phyloP scores from a whole-genome alignment of 35 echinoderm and acorn worm species.

The Stichopus chloronotus region DNA sequence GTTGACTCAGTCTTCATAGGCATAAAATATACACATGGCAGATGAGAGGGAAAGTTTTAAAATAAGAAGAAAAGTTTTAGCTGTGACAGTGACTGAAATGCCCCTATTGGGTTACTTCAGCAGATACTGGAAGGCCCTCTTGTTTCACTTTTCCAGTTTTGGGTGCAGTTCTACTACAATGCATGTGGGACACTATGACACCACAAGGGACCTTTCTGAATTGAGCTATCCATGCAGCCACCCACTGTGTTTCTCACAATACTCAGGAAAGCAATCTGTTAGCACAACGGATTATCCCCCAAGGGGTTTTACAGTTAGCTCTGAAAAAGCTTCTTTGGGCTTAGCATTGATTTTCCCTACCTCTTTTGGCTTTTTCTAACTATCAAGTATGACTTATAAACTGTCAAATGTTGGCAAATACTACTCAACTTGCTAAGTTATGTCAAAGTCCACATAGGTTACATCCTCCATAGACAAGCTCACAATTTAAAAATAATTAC shows the following conservation, averaged over 20 bases:
- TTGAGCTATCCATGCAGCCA: not conserved
- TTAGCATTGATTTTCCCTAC: slow-evolving; percentile 38
- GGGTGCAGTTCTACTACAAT: not conserved
- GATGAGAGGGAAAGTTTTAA: no score
- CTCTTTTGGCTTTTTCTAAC: not conserved
- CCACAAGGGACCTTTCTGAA: not conserved
- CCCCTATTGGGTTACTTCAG: no score
- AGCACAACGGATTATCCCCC: slow-evolving; percentile 48
- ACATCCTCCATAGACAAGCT: not conserved
- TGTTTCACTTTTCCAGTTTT: not conserved
- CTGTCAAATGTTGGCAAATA: slow-evolving; percentile 1
- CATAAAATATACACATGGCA: no score
- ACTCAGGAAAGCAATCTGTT: slow-evolving; percentile 43
- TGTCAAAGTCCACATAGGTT: not conserved
- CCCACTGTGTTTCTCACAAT: slow-evolving; percentile 33
- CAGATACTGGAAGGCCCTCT: no score
- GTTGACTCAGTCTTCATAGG: no score
- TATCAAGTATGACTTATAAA: slow-evolving; percentile 5
- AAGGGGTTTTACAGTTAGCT: slow-evolving; percentile 42
- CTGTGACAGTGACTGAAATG: no score
- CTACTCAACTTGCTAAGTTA: not conserved
- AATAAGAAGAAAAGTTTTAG: no score
- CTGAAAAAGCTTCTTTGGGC: slow-evolving; percentile 24
- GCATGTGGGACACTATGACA: slow-evolving; percentile 35
- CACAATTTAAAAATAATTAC: not conserved